A percentile compares a stretch with the other conserved stretches of the same genome.
Evolutionary conservation across 2,113 vertebrate genomes (phyloP).

Genomic region (Tachysurus vachellii): DNA sequence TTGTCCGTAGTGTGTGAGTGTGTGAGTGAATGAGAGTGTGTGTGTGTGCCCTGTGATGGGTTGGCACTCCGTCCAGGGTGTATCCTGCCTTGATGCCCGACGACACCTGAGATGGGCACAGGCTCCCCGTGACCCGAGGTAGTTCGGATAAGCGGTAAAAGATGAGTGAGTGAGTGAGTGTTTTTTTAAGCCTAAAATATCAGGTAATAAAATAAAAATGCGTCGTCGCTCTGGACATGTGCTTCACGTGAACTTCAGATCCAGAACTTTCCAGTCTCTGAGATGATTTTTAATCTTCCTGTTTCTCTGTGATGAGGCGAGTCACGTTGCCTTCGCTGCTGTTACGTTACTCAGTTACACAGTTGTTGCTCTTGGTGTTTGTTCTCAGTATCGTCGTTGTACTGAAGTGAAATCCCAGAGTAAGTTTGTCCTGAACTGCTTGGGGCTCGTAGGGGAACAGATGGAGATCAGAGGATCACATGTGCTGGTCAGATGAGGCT

Average conservation of each 20-base stretch:
- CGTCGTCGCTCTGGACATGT: neutral
- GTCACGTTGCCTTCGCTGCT: neutral
- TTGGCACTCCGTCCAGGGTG: no score
- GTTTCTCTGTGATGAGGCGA: neutral
- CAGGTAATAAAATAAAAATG: neutral
- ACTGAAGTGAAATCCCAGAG: neutral
- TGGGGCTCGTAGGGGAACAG: neutral
- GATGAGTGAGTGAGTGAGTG: no score
- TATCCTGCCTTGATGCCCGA: no score
- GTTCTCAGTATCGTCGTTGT: neutral
- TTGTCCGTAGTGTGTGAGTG: no score
- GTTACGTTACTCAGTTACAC: neutral
- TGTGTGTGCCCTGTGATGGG: no score
- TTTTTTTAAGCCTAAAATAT: neutral
- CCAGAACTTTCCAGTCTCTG: neutral
- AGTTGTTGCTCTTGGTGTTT: neutral
- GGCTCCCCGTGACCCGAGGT: no score
- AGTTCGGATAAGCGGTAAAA: no score
- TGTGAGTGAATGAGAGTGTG: no score
- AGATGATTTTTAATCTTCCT: neutral
- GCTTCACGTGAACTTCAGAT: neutral
- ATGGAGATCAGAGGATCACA: conserved; percentile 37
- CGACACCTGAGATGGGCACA: no score
- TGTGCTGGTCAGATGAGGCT: conserved; percentile 38
- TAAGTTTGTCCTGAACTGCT: neutral